Evolutionary conservation across 2,888 invertebrate species (phyloP), one percentile per base, ranked within the genome.

Genomic region (Orthosia cruda): DNA sequence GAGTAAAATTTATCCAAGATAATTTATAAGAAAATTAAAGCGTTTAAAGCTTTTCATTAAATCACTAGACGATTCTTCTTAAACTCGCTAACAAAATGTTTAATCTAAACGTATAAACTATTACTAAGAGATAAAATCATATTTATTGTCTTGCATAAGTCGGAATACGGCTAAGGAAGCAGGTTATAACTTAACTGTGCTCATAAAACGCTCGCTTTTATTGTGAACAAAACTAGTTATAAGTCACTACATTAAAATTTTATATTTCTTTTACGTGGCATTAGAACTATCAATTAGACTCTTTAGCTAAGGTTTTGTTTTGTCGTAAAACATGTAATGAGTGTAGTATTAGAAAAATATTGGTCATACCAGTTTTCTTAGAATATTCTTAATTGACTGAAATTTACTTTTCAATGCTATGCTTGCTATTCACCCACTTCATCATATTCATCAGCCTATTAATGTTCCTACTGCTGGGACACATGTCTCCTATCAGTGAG

Each of bases 141-240:
- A 70, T 84, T 81, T 84, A 84, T 58, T 67, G 66, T 67, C 63
- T 57, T 57, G 63, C 69, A 58, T 59, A 70, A 74, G 40, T 61
- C 64, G 12, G 55, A 54, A 40, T 40, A 64, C 59, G n/a, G 54
- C 18, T 26, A 45, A 65, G 74, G 58, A 65, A 75, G 47, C 40
- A 13, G 57, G 64, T 71, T 32, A 58, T 84, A 80, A 75, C 64
- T 67, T 68, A 64, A 62, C 67, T n/a, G 26, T 12, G n/a, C 66
- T 55, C 81, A 61, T 84, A 84, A 81, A 84, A 71, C 18, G 18
- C 57, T 59, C 57, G 70, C 49, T 70, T 81, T 84, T 81, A 84
- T 80, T 80, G 26, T 59, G 23, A 13, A 69, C 71, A 50, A n/a
- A 20, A 32, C 20, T 65, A 66, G 58, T 66, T 80, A 64, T 84